Evolutionary conservation across 2,113 vertebrate species (phyloP).

Genomic region (Trogon melanurus): DNA sequence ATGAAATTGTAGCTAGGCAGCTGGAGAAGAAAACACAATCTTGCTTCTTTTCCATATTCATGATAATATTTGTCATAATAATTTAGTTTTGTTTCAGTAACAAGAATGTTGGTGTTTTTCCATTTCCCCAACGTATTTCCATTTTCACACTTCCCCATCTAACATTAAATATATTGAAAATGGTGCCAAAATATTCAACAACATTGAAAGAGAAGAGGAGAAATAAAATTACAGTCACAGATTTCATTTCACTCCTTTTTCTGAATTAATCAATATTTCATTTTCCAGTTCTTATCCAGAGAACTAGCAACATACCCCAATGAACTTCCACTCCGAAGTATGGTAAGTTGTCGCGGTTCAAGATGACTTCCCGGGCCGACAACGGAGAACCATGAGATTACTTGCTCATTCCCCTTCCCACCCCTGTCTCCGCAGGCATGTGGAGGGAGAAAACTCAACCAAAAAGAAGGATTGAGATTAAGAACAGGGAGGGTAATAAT

Average conservation of each 20-base stretch:
- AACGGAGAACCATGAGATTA: no score
- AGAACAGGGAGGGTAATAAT: no score
- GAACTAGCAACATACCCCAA: not conserved
- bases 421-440: no score
- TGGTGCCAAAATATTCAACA: conserved; percentile 24
- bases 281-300: not conserved
- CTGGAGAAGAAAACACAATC: conserved; percentile 7
- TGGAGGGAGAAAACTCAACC: no score
- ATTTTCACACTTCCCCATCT: conserved; percentile 52
- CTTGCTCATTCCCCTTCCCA: no score
- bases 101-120: conserved; percentile 25
- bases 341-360: not conserved
- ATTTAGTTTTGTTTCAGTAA: conserved; percentile 58
- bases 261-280: conserved; percentile 24
- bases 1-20: not conserved
- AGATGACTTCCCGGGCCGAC: no score
- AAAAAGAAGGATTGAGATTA: no score
- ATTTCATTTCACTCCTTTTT: not conserved
- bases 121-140: conserved; percentile 28
- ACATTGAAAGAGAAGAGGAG: not conserved
- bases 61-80: conserved; percentile 59
- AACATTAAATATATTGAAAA: conserved; percentile 43
- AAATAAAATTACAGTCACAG: conserved; percentile 20
- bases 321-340: not conserved
- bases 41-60: conserved; percentile 52